Conservation (phyloP, 2,797 vertebrate genomes). For the Tachyglossus aculeatus region DNA sequence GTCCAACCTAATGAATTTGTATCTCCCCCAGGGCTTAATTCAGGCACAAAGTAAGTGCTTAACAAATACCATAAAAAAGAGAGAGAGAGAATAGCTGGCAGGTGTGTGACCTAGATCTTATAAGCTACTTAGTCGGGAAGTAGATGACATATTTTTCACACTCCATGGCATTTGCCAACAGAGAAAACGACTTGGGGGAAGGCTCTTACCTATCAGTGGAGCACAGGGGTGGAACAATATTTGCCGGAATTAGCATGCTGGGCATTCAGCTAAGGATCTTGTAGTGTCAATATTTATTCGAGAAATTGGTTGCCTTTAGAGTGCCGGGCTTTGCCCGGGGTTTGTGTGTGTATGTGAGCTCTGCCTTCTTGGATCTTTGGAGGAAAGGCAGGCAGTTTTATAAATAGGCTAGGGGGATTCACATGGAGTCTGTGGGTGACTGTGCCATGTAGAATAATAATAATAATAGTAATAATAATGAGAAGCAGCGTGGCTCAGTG, state of each 20-base stretch:
- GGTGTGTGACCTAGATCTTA: slow-evolving; percentile 42
- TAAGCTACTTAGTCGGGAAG: slow-evolving; percentile 27
- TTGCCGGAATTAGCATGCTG: slow-evolving; percentile 50
- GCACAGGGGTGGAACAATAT: slow-evolving; percentile 51
- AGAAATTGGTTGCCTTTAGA: slow-evolving; percentile 50
- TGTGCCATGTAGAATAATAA: no score
- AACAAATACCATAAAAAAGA: no score
- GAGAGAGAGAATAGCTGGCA: background rate
- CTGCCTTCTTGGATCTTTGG: no score
- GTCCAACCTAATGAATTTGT: no score
- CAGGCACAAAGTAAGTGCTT: no score
- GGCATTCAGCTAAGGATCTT: slow-evolving; percentile 48
- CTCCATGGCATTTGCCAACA: slow-evolving; percentile 47
- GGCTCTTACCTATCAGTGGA: slow-evolving; percentile 40
- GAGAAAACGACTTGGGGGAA: slow-evolving; percentile 47
- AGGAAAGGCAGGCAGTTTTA: no score
- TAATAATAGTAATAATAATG: no score
- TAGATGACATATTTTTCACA: slow-evolving; percentile 29
- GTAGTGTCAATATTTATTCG: slow-evolving; percentile 54
- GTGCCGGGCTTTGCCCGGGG: slow-evolving; percentile 32
- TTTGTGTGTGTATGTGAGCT: no score
- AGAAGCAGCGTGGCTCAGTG: no score
- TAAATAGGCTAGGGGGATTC: no score
- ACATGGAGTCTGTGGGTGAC: no score
- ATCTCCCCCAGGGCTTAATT: no score